Evolutionary conservation across 2,797 vertebrate genomes (phyloP).

Genomic region (Sebastes dallii): DNA sequence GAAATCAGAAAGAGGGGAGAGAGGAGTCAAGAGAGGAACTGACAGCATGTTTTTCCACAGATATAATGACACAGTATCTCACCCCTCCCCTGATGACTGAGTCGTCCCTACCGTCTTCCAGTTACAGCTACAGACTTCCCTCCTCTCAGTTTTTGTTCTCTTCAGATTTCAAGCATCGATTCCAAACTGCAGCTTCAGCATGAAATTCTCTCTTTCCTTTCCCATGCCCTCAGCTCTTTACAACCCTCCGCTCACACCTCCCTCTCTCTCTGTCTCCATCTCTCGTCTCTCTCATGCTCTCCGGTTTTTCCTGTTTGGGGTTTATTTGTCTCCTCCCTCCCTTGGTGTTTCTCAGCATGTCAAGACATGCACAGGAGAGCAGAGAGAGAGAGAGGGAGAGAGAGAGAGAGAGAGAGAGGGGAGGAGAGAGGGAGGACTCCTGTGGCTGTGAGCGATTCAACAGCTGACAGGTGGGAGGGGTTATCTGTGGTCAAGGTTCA

Average conservation of each 20-base stretch:
- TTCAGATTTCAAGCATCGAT: slow-evolving; percentile 14
- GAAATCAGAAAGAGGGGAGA: slow-evolving; percentile 27
- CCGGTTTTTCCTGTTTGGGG: slow-evolving; percentile 76
- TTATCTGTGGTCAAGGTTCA: slow-evolving; percentile 79
- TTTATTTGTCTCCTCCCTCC: slow-evolving; percentile 71
- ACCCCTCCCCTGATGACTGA: slow-evolving; percentile 18
- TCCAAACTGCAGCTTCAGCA: slow-evolving; percentile 32
- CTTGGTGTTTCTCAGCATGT: slow-evolving; percentile 72
- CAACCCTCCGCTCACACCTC: slow-evolving; percentile 36
- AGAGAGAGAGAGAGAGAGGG: neutral
- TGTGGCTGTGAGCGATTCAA: slow-evolving; percentile 18
- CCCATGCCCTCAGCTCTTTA: slow-evolving; percentile 42
- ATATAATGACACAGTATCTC: slow-evolving; percentile 45
- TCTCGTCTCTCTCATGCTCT: slow-evolving; percentile 45
- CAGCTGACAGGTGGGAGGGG: slow-evolving; percentile 58
- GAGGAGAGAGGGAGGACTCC: slow-evolving; percentile 18
- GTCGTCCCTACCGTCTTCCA: slow-evolving; percentile 19
- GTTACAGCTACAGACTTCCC: slow-evolving; percentile 24
- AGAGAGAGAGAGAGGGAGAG: neutral
- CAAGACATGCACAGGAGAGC: slow-evolving; percentile 68
- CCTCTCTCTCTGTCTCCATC: slow-evolving; percentile 4
- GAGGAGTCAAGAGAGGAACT: slow-evolving; percentile 41
- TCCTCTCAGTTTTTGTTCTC: slow-evolving; percentile 31
- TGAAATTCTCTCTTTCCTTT: slow-evolving; percentile 61
- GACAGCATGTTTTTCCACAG: slow-evolving; percentile 46